These are phyloP conservation scores for Loriculus beryllinus DNA, from an alignment of 2,797 vertebrate species.

Conservation along the genomic window DNA sequence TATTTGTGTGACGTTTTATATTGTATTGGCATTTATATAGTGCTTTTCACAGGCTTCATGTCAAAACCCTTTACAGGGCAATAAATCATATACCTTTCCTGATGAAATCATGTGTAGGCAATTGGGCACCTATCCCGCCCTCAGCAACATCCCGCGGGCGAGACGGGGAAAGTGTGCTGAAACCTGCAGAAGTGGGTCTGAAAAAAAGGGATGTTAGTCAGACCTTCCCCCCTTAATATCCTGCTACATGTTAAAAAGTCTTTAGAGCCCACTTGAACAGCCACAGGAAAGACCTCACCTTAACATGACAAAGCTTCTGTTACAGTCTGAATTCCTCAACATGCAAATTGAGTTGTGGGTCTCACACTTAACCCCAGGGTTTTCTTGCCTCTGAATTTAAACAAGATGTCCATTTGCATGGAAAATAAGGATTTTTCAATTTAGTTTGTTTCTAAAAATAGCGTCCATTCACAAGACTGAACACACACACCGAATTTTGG, in stretches of 20 bases:
- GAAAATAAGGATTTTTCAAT: not conserved
- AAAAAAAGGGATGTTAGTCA: constrained; percentile 55
- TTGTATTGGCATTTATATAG: constrained; percentile 63
- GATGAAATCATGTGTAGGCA: constrained; percentile 47
- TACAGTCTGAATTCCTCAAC: constrained; percentile 43
- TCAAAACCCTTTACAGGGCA: constrained; percentile 61
- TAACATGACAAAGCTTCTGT: constrained; percentile 54
- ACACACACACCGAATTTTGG: not conserved
- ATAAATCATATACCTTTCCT: constrained; percentile 54
- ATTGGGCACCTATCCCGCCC: constrained; percentile 65
- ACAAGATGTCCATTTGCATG: constrained; percentile 27
- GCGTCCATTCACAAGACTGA: not conserved
- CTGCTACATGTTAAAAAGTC: constrained; percentile 49
- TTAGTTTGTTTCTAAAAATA: not conserved
- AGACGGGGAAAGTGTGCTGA: constrained; percentile 35
- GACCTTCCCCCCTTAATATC: constrained; percentile 55
- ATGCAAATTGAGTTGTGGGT: constrained; percentile 53
- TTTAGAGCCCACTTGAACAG: constrained; percentile 53
- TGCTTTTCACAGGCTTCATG: constrained; percentile 58
- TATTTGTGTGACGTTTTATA: constrained; percentile 61
- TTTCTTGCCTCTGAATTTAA: constrained; percentile 23
- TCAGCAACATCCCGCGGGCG: constrained; percentile 32
- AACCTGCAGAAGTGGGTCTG: constrained; percentile 42
- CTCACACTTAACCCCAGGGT: not conserved
- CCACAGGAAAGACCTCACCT: constrained; percentile 64